Evolutionary conservation across 37 sponge, comb jelly and placozoan species (phyloP), one percentile per base, ranked within the genome.

Genomic region (Beroe ovata): DNA sequence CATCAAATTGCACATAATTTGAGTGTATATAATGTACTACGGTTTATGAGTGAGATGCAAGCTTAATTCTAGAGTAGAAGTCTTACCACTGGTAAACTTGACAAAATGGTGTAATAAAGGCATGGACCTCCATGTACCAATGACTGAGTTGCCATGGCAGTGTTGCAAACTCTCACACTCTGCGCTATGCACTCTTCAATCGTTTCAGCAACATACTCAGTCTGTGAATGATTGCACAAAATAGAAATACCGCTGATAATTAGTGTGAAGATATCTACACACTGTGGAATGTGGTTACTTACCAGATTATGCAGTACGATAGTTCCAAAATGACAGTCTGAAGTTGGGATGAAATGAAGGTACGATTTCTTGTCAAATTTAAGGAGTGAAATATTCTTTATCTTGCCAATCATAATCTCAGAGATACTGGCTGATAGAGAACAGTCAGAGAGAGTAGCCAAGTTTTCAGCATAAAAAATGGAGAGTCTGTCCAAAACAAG

Each of bases 401-500:
- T 21, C 21, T 21, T 8, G 4, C 84, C 84, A 1, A 77, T 23
- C 20, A 42, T 40, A 42, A 30, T n/a, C 0, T n/a, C 18, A 19
- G 36, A 21, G 1, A 77, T 77, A 77, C 84, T 77, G 28, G 84
- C 54, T 23, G 84, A 77, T 4, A 77, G 47, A 23, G 1, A 0
- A 77, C 36, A 32, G 8, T 54, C 26, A 42, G 29, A 19, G 25
- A 77, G 25, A 41, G 84, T 41, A n/a, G 84, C 84, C 8, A 77
- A 1, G 33, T 77, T 54, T 40, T 77, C 84, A 40, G 84, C 84
- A 42, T 77, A 77, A 23, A 77, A 28, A 6, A 77, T 35, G 6
- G 84, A 77, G 1, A 77, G 28, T 0, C 84, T n/a, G 11, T 77
- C 84, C 23, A 77, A 77, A n/a, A 77, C 84, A 33, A 77, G 35